Percentiles rank a stretch among this genome's conserved stretches.
Evolutionary conservation across 1,140 invertebrate genomes (phyloP).

Genomic region (Phocides pigmalion): DNA sequence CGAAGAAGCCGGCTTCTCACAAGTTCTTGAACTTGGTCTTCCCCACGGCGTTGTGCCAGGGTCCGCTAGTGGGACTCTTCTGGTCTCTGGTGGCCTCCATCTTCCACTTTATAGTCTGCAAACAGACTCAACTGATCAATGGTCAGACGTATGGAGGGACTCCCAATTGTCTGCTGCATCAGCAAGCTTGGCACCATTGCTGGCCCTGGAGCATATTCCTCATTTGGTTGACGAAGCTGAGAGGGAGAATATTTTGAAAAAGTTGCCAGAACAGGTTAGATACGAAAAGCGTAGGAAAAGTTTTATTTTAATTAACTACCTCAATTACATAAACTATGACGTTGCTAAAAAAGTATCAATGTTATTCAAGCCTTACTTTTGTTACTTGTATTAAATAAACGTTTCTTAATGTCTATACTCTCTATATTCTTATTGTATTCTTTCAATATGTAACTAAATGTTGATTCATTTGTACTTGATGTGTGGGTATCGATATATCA

Average conservation of each 20-base stretch:
- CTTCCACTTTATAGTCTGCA: conserved; percentile 76
- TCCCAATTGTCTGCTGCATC: conserved; percentile 70
- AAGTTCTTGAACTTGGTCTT: conserved; percentile 86
- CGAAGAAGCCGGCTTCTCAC: conserved; percentile 87
- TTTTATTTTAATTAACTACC: too few relatives aligned
- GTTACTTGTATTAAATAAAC: too few relatives aligned
- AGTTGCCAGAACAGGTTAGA: conserved; percentile 82
- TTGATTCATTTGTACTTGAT: too few relatives aligned
- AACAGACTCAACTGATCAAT: conserved; percentile 62
- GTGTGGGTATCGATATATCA: too few relatives aligned
- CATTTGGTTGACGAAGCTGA: conserved; percentile 76
- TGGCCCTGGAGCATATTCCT: conserved; percentile 82
- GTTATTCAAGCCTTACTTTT: too few relatives aligned
- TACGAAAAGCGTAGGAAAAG: not conserved
- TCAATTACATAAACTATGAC: too few relatives aligned
- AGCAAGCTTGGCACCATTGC: conserved; percentile 64
- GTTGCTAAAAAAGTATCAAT: too few relatives aligned
- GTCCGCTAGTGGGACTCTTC: conserved; percentile 84
- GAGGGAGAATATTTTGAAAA: conserved; percentile 75
- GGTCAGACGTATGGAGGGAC: conserved; percentile 70
- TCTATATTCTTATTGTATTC: too few relatives aligned
- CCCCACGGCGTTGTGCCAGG: conserved; percentile 86
- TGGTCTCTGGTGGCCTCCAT: conserved; percentile 85
- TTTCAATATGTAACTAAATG: too few relatives aligned
- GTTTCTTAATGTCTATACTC: too few relatives aligned